These are phyloP conservation scores for Aphelocoma californica DNA, from an alignment of 2,797 vertebrate genomes.

Conservation along the genomic window DNA sequence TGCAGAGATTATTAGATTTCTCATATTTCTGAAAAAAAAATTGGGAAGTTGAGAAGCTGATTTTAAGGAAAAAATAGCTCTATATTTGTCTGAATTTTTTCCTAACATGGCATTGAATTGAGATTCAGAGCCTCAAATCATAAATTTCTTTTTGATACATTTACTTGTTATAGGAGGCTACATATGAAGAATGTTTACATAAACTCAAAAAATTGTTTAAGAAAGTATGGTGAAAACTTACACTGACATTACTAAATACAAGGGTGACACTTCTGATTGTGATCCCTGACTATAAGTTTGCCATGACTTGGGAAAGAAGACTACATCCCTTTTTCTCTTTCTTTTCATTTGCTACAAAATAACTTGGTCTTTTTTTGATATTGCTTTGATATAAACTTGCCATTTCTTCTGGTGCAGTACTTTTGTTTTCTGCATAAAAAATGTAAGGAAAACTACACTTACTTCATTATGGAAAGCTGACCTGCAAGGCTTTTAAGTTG, in stretches of 20 bases:
- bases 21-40: background rate
- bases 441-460: background rate
- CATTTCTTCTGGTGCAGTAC: background rate
- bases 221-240: background rate
- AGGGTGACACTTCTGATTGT: background rate
- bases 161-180: background rate
- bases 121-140: background rate
- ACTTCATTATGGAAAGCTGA: background rate
- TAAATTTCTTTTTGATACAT: background rate
- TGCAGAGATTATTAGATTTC: background rate
- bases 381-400: background rate
- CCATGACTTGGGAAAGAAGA: background rate
- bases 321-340: background rate
- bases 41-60: background rate
- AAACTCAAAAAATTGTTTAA: background rate
- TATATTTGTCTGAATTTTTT: background rate
- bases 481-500: background rate
- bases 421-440: background rate
- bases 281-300: background rate
- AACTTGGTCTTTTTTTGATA: background rate
- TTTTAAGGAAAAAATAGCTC: background rate
- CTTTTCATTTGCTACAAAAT: background rate
- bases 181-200: background rate
- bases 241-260: background rate
- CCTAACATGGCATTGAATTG: background rate